Base-by-base conservation (phyloP, 2,888 invertebrate species). In the Drosophila monieri region DNA sequence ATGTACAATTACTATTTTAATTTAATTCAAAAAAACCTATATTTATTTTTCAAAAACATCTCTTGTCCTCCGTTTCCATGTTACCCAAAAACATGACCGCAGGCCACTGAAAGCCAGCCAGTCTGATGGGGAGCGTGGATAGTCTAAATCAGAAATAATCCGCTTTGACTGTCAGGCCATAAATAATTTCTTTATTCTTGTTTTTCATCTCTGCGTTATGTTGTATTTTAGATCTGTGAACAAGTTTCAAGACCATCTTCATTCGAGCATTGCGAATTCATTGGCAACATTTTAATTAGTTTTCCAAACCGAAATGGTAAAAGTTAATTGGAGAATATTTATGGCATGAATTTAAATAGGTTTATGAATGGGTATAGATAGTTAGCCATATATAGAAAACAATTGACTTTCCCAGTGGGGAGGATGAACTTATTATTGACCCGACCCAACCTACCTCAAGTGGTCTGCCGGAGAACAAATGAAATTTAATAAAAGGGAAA, bases 61-160 rank as follows among this genome's bases (percentile, higher is more conserved):
- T 6, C 21, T n/a, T 25, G 27, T 14, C 60, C 23, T 35, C 14
- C 15, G 32, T 48, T 39, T 43, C 25, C 41, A 48, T 27, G 14
- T 35, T 43, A 6, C 49, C 43, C 62, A 18, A 10, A 8, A 55
- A 66, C 41, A 65, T 62, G 65, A 85, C 73, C 66, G 61, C 67
- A 73, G 73, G 65, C 70, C 70, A 64, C 74, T 73, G 74, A 79
- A 72, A 77, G 62, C 35, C 30, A 49, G 61, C 46, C 53, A 46
- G 10, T 46, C 35, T 23, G 52, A 65, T 47, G 66, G 64, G 37
- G 59, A 53, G 69, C 51, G 52, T 80, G 80, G 76, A 69, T 67
- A 81, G 75, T 61, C 68, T 73, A 73, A 73, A 75, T 77, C 70
- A 77, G 69, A 78, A 77, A 77, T 81, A 81, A 81, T 84, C 81